These are phyloP conservation scores for Erythrocercus mccallii DNA, from an alignment of 2,113 vertebrate genomes.

Conservation along the genomic window DNA sequence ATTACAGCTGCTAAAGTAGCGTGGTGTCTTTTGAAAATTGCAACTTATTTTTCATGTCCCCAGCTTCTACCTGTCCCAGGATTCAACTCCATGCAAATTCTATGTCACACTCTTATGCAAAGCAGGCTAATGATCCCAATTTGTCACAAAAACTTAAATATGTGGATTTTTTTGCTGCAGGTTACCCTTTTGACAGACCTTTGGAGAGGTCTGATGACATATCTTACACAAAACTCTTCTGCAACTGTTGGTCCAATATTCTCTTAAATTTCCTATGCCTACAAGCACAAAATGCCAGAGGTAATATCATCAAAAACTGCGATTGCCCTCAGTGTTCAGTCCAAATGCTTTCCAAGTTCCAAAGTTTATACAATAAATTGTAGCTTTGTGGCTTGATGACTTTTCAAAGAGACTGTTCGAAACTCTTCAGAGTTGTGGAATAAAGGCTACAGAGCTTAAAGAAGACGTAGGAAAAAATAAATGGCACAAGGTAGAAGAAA, in stretches of 20 bases:
- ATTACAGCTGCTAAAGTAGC: neutral
- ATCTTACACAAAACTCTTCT: neutral
- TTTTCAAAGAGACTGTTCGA: neutral
- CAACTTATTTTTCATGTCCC: neutral
- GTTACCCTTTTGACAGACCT: neutral
- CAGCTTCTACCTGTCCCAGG: neutral
- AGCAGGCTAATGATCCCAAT: fast-evolving
- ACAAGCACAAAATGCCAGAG: neutral
- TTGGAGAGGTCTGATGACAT: neutral
- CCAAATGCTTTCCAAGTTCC: neutral
- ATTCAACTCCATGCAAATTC: neutral
- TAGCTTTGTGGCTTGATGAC: neutral
- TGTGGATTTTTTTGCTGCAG: neutral
- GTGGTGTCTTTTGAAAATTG: neutral
- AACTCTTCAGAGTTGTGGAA: neutral
- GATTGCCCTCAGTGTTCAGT: neutral
- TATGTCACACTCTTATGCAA: neutral
- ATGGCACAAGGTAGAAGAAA: neutral
- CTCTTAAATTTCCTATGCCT: neutral
- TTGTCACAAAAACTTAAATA: neutral
- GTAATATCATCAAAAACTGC: neutral
- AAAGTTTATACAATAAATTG: neutral
- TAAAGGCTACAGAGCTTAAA: neutral
- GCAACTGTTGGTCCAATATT: neutral
- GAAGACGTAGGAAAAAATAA: neutral